Conservation (phyloP, 2,113 vertebrate species). For the Helogale parvula region DNA sequence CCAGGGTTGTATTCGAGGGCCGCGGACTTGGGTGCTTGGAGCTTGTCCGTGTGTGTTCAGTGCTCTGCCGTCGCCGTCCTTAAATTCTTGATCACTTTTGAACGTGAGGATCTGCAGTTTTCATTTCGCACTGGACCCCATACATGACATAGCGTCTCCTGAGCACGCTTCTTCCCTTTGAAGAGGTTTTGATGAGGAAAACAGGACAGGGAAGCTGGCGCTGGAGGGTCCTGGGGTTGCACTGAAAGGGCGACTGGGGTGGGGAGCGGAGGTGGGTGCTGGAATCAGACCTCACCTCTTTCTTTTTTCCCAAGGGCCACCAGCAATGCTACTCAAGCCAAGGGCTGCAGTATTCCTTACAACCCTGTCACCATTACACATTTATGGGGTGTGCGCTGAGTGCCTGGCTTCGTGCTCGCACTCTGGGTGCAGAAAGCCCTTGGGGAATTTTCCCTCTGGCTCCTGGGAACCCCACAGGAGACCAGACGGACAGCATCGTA, state of each 20-base stretch:
- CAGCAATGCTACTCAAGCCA: no score
- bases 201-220: background rate
- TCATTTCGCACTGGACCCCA: background rate
- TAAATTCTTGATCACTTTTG: background rate
- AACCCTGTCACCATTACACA: accelerated
- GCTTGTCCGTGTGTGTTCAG: accelerated
- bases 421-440: background rate
- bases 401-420: background rate
- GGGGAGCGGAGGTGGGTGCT: background rate
- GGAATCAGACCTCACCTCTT: background rate
- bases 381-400: background rate
- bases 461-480: background rate
- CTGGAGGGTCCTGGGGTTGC: no score
- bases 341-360: background rate
- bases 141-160: background rate
- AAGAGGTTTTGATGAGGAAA: background rate
- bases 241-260: background rate
- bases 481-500: accelerated
- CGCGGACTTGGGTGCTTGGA: background rate
- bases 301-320: background rate
- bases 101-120: background rate
- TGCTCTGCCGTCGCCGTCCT: background rate
- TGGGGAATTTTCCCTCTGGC: background rate
- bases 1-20: background rate
- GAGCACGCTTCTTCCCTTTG: background rate